Conservation (phyloP, 2,888 invertebrate genomes). For the Physocephala rufipes region DNA sequence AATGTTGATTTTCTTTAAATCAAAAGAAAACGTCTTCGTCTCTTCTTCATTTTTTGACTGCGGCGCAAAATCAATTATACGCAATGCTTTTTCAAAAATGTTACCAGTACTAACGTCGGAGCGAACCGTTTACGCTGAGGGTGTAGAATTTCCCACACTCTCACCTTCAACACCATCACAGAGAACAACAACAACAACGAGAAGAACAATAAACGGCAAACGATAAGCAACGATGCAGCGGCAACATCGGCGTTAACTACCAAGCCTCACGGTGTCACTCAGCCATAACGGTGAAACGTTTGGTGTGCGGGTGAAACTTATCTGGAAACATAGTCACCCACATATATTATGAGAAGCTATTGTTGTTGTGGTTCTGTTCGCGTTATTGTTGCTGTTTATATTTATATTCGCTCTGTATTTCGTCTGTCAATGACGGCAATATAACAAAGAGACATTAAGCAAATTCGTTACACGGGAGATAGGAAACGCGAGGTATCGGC, state of each 20-base stretch:
- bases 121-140: slow-evolving; percentile 10
- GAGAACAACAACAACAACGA: slow-evolving; percentile 1
- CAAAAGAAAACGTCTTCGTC: not conserved
- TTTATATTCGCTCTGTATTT: not conserved
- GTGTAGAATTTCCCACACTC: slow-evolving; percentile 32
- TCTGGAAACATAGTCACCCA: slow-evolving; percentile 30
- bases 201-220: not conserved
- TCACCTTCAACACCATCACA: slow-evolving; percentile 13
- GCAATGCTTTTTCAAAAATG: not conserved
- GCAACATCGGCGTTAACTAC: not conserved
- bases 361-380: not conserved
- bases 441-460: not conserved
- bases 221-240: not conserved
- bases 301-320: slow-evolving; percentile 6
- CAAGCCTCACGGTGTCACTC: too few species aligned
- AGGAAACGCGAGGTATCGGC: too few species aligned
- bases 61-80: slow-evolving; percentile 13
- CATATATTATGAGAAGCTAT: not conserved
- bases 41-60: not conserved
- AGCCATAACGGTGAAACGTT: not conserved
- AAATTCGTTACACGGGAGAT: not conserved
- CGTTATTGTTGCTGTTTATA: slow-evolving; percentile 15
- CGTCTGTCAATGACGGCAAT: too few species aligned
- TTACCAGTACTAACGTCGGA: not conserved
- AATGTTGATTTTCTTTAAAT: not conserved